Percentiles rank a stretch among this genome's conserved stretches.
Evolutionary conservation across 2,888 invertebrate genomes (phyloP).

Genomic region (Mellilla xanthometata): DNA sequence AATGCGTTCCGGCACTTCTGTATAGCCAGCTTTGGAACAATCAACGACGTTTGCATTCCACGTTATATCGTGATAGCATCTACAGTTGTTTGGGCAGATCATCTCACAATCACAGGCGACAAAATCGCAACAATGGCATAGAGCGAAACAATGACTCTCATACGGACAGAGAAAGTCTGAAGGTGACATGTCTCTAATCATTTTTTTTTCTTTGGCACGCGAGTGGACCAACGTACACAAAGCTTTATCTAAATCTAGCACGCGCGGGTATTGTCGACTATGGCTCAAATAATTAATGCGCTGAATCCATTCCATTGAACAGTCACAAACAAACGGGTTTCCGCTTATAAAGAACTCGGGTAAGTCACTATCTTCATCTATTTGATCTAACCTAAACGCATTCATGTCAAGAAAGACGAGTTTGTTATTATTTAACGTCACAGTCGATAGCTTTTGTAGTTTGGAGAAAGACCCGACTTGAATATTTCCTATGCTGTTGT

Average conservation of each 20-base stretch:
- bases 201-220: constrained; percentile 86
- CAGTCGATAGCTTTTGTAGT: constrained; percentile 86
- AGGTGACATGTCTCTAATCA: constrained; percentile 86
- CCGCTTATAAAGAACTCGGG: constrained; percentile 91
- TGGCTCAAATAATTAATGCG: constrained; percentile 90
- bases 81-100: constrained; percentile 93
- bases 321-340: constrained; percentile 93
- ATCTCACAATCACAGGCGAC: constrained; percentile 96
- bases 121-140: constrained; percentile 95
- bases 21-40: constrained; percentile 89
- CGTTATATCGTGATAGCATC: constrained; percentile 92
- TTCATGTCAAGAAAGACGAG: constrained; percentile 88
- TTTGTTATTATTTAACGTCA: constrained; percentile 89
- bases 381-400: constrained; percentile 86
- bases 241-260: constrained; percentile 90
- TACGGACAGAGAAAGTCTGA: constrained; percentile 92
- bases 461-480: constrained; percentile 87
- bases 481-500: constrained; percentile 87
- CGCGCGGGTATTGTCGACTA: constrained; percentile 88
- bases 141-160: constrained; percentile 91
- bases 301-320: constrained; percentile 94
- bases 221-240: constrained; percentile 88
- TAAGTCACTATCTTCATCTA: constrained; percentile 86
- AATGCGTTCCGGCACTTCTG: constrained; percentile 88
- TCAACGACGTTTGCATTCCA: constrained; percentile 93